Percentiles rank a stretch among this genome's conserved stretches.
Evolutionary conservation across 2,888 invertebrate genomes (phyloP).

Genomic region (Lycophotia porphyrea): DNA sequence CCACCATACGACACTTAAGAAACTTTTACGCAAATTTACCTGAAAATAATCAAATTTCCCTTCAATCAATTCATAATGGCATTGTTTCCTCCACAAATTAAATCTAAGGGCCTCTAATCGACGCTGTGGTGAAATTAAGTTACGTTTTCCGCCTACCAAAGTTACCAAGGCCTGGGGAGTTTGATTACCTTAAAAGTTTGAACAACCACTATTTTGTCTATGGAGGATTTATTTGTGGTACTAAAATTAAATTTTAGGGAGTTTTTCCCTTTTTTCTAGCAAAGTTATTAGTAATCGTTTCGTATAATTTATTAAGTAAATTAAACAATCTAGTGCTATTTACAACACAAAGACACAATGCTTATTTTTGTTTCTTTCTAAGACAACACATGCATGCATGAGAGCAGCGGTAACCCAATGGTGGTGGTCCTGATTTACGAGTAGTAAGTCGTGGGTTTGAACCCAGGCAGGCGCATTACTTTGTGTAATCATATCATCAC

Average conservation of each 20-base stretch:
- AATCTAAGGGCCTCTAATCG: conserved; percentile 62
- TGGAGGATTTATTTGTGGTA: conserved; percentile 12
- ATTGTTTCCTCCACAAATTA: conserved; percentile 62
- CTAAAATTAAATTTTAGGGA: background rate
- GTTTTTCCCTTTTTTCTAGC: background rate
- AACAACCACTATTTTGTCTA: conserved; percentile 31
- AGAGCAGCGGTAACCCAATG: too few relatives aligned
- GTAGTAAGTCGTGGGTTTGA: too few relatives aligned
- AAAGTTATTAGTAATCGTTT: background rate
- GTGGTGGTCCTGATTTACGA: too few relatives aligned
- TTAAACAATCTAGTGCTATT: too few relatives aligned
- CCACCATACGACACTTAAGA: background rate
- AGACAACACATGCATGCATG: too few relatives aligned
- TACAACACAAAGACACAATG: too few relatives aligned
- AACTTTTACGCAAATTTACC: conserved; percentile 55
- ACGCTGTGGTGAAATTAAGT: conserved; percentile 65
- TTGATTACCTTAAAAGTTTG: conserved; percentile 48
- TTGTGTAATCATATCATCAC: too few relatives aligned
- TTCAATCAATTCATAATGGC: conserved; percentile 61
- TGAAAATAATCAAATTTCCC: conserved; percentile 58
- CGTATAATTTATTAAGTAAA: background rate
- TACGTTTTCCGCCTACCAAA: conserved; percentile 49
- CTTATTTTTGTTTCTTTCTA: too few relatives aligned
- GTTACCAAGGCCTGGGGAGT: conserved; percentile 40
- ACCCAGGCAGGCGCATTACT: too few relatives aligned